Conservation (phyloP, 37 sponge, comb jelly and placozoan species). For the Theonella swinhoei region DNA sequence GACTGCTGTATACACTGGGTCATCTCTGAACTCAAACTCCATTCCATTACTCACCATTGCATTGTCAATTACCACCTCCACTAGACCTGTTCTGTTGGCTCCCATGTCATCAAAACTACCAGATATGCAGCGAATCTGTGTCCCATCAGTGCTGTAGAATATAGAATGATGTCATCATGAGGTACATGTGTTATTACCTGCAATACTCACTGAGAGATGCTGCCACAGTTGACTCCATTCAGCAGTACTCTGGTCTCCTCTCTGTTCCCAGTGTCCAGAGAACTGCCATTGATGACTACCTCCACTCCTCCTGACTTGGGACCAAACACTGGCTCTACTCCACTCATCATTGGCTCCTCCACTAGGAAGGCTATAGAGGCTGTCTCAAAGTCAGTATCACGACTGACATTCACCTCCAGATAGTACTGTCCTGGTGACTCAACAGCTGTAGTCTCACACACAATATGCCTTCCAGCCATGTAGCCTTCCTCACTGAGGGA, state of each 20-base stretch:
- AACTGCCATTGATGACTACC: conserved; percentile 54
- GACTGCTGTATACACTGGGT: conserved; percentile 32
- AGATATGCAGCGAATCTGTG: neutral
- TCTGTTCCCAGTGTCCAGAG: conserved; percentile 65
- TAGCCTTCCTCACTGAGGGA: conserved; percentile 18
- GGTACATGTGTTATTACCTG: neutral
- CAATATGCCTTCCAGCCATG: conserved; percentile 19
- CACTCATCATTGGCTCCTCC: conserved; percentile 25
- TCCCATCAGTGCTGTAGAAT: neutral
- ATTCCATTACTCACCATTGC: conserved; percentile 2
- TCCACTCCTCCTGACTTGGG: conserved; percentile 76
- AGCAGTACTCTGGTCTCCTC: conserved; percentile 37
- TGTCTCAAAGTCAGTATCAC: neutral
- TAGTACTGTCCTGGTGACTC: neutral
- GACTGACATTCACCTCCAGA: neutral
- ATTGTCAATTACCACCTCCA: conserved; percentile 46
- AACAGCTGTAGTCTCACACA: conserved; percentile 25
- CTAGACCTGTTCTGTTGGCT: neutral
- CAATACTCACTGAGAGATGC: conserved; percentile 5
- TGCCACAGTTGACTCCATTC: too few species aligned
- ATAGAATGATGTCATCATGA: neutral
- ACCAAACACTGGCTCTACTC: conserved; percentile 68
- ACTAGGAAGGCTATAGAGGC: neutral
- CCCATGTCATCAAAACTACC: neutral
- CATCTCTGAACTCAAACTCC: conserved; percentile 21